Base-by-base conservation (phyloP, 2,888 invertebrate genomes). In the Opisthograptis luteolata region DNA sequence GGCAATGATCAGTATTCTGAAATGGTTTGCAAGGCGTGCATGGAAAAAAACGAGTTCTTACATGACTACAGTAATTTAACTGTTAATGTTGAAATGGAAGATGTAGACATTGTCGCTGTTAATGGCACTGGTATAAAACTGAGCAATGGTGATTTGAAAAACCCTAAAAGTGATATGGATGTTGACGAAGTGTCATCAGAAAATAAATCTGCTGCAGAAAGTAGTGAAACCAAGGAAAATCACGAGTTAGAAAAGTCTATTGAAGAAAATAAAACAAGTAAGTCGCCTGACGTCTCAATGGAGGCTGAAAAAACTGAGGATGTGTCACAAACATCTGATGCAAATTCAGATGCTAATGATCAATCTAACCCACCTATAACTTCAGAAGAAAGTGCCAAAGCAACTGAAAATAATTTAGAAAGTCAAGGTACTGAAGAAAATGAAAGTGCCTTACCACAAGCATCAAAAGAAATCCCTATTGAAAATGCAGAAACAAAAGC, bases 1-100 rank as follows among this genome's bases (percentile, higher is more conserved):
- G 81, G 91, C 5, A 91, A 89, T 60, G 92, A 92, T 17, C 92
- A 92, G 31, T 96, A 94, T 75, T 92, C 93, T 40, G 98, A 98
- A 91, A 95, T 98, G 94, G 93, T 96, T 41, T 98, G 98, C 77
- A 93, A 92, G 41, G 76, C 68, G 1, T 98, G 98, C 71, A 95
- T 96, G 92, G 88, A 92, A n/a, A 92, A 92, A 45, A 93, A 96
- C 83, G 88, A 92, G 6, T 97, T 97, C 75, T 82, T 97, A 10
- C 92, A 94, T 77, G 92, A 93, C 70, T 97, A 97, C 71, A 91
- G 92, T 52, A 85, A 85, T 0, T 68, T 92, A 39, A 81, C 88
- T 60, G 76, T 87, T 10, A 82, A 80, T 64, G 58, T 54, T 62
- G 84, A 84, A 53, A 51, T 53, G 49, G 68, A 43, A 35, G 72